Percentiles rank a stretch among this genome's conserved stretches.
phyloP scores from a whole-genome alignment of 2,113 vertebrate genomes.

The Leptobrachium leishanense region DNA sequence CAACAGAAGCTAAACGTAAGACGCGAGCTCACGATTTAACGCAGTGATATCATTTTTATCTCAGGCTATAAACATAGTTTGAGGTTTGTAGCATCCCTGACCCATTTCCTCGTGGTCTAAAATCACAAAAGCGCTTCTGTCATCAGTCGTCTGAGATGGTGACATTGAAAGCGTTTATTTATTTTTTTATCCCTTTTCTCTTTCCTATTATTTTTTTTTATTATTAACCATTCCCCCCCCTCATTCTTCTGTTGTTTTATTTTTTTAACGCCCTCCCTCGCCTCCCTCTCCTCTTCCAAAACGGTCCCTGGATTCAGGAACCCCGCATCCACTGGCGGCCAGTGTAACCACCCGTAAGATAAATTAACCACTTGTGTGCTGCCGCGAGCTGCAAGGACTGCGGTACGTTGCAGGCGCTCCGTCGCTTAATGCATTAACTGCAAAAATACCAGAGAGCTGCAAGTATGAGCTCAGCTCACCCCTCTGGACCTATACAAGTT shows the following conservation, averaged over 20 bases:
- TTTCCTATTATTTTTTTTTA: background rate
- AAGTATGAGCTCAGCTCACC: too few relatives aligned
- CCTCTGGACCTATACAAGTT: too few relatives aligned
- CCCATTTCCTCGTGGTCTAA: background rate
- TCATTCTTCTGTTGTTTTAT: too few relatives aligned
- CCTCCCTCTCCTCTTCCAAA: background rate
- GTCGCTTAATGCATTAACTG: background rate
- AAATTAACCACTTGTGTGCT: slow-evolving; percentile 15
- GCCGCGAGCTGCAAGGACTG: background rate
- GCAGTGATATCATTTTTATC: background rate
- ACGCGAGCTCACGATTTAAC: too few relatives aligned
- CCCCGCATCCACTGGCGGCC: background rate
- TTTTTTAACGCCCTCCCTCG: background rate
- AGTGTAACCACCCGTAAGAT: background rate
- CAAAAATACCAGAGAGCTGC: background rate
- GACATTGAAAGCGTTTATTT: slow-evolving; percentile 10
- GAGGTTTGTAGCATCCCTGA: background rate
- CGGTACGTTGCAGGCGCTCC: background rate
- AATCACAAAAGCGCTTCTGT: slow-evolving; percentile 10
- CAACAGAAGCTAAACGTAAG: too few relatives aligned
- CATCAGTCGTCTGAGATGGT: background rate
- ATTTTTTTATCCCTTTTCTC: background rate
- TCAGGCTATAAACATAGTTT: background rate
- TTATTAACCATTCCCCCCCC: background rate
- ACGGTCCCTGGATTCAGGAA: background rate